Percentiles rank a stretch among this genome's conserved stretches.
Evolutionary conservation across 2,888 invertebrate species (phyloP).

Genomic region (Yponomeuta evonymella): DNA sequence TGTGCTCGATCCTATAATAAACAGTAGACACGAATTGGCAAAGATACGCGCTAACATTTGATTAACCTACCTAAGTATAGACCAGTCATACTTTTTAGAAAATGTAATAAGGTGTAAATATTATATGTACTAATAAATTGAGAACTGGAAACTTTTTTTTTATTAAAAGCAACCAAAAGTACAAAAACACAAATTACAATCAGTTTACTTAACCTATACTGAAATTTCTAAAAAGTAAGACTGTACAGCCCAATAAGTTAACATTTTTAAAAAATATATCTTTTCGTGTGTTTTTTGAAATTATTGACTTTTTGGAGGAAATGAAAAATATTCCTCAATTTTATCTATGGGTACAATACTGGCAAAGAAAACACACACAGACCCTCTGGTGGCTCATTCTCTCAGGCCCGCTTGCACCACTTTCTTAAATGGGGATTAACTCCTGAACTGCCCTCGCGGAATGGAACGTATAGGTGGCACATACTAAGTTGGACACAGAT

Average conservation of each 20-base stretch:
- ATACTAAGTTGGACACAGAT: too few species aligned
- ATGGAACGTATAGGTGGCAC: too few species aligned
- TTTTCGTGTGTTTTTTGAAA: constrained; percentile 46
- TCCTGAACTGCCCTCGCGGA: too few species aligned
- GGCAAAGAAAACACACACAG: neutral
- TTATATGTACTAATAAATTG: neutral
- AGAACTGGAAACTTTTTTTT: too few species aligned
- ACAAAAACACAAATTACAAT: too few species aligned
- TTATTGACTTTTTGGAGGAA: constrained; percentile 29
- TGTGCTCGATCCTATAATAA: constrained; percentile 23
- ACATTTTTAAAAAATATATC: constrained; percentile 58
- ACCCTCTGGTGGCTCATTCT: neutral
- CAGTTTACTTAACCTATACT: too few species aligned
- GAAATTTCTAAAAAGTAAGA: too few species aligned
- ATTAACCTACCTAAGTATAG: constrained; percentile 8
- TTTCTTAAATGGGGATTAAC: too few species aligned
- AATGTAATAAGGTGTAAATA: too few species aligned
- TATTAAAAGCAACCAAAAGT: too few species aligned
- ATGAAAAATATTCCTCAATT: constrained; percentile 10
- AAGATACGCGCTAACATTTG: constrained; percentile 9
- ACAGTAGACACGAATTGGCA: constrained; percentile 23
- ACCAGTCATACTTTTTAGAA: neutral
- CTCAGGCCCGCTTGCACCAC: too few species aligned
- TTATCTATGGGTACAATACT: neutral
- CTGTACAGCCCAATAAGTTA: constrained; percentile 13